These are phyloP conservation scores for Dromococcyx pavoninus DNA, from an alignment of 2,797 vertebrate genomes.

Conservation along the genomic window DNA sequence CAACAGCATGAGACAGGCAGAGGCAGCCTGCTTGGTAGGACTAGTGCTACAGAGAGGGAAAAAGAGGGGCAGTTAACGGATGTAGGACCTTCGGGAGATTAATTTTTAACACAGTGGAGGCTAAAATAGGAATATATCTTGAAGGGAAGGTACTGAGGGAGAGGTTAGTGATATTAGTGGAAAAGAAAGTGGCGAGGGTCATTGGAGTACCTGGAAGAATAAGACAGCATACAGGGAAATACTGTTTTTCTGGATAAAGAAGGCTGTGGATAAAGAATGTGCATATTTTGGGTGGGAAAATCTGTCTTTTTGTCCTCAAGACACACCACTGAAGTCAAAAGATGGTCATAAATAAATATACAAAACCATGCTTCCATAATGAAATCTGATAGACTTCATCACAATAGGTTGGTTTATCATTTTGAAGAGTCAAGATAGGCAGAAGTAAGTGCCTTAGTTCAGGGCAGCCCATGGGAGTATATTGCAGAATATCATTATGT, in stretches of 20 bases:
- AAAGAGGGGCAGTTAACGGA: neutral
- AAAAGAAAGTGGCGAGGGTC: neutral
- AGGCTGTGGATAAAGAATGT: neutral
- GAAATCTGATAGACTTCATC: neutral
- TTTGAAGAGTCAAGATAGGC: neutral
- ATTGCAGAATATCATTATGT: neutral
- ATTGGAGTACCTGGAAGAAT: neutral
- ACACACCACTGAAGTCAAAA: neutral
- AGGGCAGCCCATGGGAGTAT: neutral
- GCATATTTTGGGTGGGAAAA: neutral
- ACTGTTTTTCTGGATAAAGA: neutral
- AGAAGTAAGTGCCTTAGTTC: neutral
- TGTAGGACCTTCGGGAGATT: accelerated
- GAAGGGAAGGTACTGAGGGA: neutral
- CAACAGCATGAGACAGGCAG: accelerated
- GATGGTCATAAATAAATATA: neutral
- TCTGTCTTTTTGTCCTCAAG: neutral
- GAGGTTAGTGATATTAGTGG: neutral
- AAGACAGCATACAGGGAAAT: neutral
- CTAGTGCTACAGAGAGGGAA: neutral
- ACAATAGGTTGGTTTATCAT: neutral
- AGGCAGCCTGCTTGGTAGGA: neutral
- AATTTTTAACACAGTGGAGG: neutral
- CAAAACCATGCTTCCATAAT: neutral
- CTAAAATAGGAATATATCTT: neutral